Base-by-base conservation (phyloP, 2,888 invertebrate species). In the Hesperia comma region DNA sequence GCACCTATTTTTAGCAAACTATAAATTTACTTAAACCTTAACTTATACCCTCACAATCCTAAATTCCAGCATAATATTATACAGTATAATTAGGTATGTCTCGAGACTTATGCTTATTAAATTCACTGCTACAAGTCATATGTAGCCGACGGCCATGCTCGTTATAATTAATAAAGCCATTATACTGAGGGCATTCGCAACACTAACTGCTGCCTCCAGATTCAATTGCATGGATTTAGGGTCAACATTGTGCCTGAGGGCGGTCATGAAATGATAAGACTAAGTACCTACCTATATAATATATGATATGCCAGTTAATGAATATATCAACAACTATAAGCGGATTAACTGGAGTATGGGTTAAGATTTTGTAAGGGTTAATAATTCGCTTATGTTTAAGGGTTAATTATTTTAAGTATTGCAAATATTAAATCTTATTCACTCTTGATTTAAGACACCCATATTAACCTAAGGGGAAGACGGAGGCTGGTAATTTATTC, bases 161-260 rank as follows among this genome's bases (percentile, higher is more conserved):
- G 41, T 58, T 64, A 41, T 64, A 58, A 64, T 64, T 64, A 64
- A 64, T 64, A 51, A 64, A 64, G 58, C 57, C 53, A 41, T 64
- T 58, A 53, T 26, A 19, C 58, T 32, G 17, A 58, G 32, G 57
- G 53, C 51, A 19, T 53, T 64, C 41, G 58, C 64, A 58, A 58
- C 19, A 58, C 53, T 64, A 64, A 64, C 57, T 58, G 64, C 32
- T 58, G 51, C 58, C 58, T 58, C 26, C 41, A 64, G 64, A 64
- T 64, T 58, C 64, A 64, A 64, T 64, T 64, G 64, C 41, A 58
- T 53, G 58, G 58, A 64, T 64, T 64, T 64, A 64, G 64, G 57
- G 53, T 43, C 51, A 64, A 58, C 57, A 64, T 64, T 64, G 51
- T 43, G 64, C 58, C 58, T 64, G 58, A 19, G 17, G 64, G 63